A percentile compares a stretch with the other conserved stretches of the same genome.
These are phyloP conservation scores for Malacosoma neustria DNA, from an alignment of 2,888 invertebrate genomes.

Conservation along the genomic window DNA sequence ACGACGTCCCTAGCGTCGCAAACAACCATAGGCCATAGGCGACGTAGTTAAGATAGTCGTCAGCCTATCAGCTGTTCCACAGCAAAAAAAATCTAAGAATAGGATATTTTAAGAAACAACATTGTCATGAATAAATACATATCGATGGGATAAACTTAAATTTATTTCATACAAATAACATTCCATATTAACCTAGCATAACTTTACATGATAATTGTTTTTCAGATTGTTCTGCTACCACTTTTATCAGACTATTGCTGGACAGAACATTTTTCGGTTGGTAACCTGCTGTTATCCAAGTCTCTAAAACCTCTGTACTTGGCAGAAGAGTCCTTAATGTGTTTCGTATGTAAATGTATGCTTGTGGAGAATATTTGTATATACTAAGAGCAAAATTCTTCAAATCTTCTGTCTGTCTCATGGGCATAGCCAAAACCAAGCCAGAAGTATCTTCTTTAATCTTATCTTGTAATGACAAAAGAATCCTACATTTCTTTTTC, in stretches of 20 bases:
- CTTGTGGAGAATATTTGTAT: slow-evolving; percentile 65
- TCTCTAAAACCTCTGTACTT: slow-evolving; percentile 54
- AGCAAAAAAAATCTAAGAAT: too few species aligned
- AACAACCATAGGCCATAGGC: too few species aligned
- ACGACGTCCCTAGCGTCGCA: too few species aligned
- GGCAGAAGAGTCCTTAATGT: slow-evolving; percentile 58
- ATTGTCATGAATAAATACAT: slow-evolving; percentile 19
- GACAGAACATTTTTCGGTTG: slow-evolving; percentile 46
- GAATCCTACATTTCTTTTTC: slow-evolving; percentile 58
- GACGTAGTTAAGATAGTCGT: too few species aligned
- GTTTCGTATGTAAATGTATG: slow-evolving; percentile 61
- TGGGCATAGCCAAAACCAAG: slow-evolving; percentile 59
- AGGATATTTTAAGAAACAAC: too few species aligned
- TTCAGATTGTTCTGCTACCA: slow-evolving; percentile 54
- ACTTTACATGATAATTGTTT: slow-evolving; percentile 56
- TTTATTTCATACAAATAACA: slow-evolving; percentile 20
- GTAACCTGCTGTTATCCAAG: slow-evolving; percentile 51
- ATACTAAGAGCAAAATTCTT: slow-evolving; percentile 62
- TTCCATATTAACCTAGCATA: slow-evolving; percentile 29
- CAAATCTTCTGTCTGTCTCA: slow-evolving; percentile 57
- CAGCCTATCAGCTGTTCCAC: too few species aligned
- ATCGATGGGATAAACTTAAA: slow-evolving; percentile 10
- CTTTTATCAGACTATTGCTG: slow-evolving; percentile 45
- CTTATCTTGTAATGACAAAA: slow-evolving; percentile 57
- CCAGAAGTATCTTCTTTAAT: slow-evolving; percentile 59